Evolutionary conservation across 2,113 vertebrate species (phyloP).

Genomic region (Rallus limicola): DNA sequence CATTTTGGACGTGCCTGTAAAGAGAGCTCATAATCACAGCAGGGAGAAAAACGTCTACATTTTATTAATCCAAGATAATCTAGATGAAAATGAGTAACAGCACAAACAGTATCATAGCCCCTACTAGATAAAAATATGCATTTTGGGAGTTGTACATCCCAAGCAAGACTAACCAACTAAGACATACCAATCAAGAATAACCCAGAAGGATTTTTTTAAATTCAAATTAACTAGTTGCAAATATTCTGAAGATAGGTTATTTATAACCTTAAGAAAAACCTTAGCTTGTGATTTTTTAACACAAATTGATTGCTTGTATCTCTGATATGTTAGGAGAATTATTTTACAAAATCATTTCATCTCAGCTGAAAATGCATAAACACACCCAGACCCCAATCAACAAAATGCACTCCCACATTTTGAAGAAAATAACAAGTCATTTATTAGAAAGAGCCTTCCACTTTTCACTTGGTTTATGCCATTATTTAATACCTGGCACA

Average conservation of each 20-base stretch:
- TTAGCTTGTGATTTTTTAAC: slow-evolving; percentile 23
- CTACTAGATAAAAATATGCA: rapidly evolving
- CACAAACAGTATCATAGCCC: not conserved
- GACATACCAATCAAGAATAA: not conserved
- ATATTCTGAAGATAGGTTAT: not conserved
- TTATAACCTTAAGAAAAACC: not conserved
- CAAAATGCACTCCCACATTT: slow-evolving; percentile 16
- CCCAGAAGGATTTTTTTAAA: not conserved
- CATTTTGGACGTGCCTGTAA: not conserved
- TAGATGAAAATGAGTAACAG: not conserved
- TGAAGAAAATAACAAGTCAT: not conserved
- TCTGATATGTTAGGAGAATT: not conserved
- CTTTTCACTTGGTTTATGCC: not conserved
- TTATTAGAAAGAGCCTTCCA: not conserved
- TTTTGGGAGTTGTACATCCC: not conserved
- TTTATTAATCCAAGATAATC: not conserved
- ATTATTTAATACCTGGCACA: slow-evolving; percentile 19
- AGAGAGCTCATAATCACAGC: not conserved
- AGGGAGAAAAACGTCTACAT: not conserved
- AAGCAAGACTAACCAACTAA: not conserved
- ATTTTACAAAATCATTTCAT: slow-evolving; percentile 34
- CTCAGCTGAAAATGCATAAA: slow-evolving; percentile 17
- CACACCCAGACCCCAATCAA: slow-evolving; percentile 18
- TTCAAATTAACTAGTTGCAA: not conserved
- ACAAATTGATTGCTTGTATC: slow-evolving; percentile 30